phyloP scores from a whole-genome alignment of 2,888 invertebrate genomes.

The Caenorhabditis becei region DNA sequence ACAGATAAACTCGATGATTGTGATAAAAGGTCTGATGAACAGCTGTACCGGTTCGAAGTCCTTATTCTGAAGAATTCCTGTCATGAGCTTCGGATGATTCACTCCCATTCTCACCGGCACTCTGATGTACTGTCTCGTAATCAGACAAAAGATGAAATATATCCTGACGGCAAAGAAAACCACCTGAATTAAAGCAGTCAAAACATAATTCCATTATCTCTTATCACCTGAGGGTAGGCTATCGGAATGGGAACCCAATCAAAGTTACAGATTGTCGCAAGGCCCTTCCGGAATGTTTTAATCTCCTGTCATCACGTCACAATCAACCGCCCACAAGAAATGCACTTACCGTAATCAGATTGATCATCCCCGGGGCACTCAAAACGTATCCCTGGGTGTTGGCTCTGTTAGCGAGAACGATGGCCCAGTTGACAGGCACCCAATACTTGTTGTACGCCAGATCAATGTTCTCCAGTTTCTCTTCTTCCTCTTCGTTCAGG shows the following conservation, averaged over 20 bases:
- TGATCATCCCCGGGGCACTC: constrained; percentile 28
- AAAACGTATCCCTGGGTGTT: constrained; percentile 26
- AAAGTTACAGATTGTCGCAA: constrained; percentile 65
- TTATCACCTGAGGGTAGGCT: constrained; percentile 68
- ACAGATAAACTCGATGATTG: constrained; percentile 72
- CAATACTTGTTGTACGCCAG: constrained; percentile 76
- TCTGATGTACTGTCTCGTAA: constrained; percentile 67
- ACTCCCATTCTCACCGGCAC: constrained; percentile 45
- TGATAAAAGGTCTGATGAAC: constrained; percentile 70
- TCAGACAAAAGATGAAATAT: constrained; percentile 67
- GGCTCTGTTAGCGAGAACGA: constrained; percentile 32
- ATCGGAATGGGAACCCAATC: constrained; percentile 72
- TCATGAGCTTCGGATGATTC: no score
- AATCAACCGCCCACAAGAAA: constrained; percentile 22
- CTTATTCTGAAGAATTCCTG: constrained; percentile 64
- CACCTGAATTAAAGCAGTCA: constrained; percentile 62
- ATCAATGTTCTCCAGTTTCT: constrained; percentile 62
- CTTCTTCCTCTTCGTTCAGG: constrained; percentile 61
- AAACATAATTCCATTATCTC: no score
- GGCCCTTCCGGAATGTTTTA: constrained; percentile 62
- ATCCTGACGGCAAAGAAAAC: constrained; percentile 70
- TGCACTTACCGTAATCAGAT: constrained; percentile 21
- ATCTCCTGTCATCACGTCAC: constrained; percentile 55
- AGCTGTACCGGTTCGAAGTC: constrained; percentile 52
- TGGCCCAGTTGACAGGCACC: constrained; percentile 78